Evolutionary conservation across 2,888 invertebrate species (phyloP).

Genomic region (Caenorhabditis sp.): DNA sequence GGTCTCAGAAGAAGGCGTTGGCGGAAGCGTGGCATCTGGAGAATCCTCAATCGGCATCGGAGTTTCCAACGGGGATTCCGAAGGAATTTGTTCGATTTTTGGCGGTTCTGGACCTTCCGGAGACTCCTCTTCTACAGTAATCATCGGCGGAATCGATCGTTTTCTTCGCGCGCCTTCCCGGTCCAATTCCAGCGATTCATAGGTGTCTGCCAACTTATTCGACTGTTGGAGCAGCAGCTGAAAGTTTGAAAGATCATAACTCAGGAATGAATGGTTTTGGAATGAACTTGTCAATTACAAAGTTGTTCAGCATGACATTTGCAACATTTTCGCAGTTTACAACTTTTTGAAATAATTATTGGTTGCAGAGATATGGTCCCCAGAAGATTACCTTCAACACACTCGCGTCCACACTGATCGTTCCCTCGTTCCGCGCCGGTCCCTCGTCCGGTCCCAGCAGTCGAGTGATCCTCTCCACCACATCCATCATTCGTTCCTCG

Average conservation of each 20-base stretch:
- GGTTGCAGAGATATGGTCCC: not conserved
- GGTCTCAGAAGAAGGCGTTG: no score
- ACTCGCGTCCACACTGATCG: slow-evolving; percentile 26
- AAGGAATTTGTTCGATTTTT: not conserved
- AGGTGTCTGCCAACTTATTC: not conserved
- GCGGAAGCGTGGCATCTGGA: no score
- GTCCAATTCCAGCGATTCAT: not conserved
- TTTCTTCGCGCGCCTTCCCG: slow-evolving; percentile 2
- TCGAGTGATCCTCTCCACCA: slow-evolving; percentile 1
- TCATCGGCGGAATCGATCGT: slow-evolving; percentile 21
- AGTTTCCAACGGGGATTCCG: not conserved
- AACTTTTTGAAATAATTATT: no score
- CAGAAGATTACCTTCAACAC: slow-evolving; percentile 10
- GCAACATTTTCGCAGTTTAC: no score
- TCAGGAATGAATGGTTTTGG: no score
- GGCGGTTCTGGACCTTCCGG: not conserved
- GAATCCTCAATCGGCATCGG: not conserved
- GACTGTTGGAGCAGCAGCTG: slow-evolving; percentile 23
- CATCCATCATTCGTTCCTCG: slow-evolving; percentile 20
- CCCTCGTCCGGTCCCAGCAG: slow-evolving; percentile 3
- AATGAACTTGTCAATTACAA: no score
- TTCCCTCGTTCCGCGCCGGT: slow-evolving; percentile 8
- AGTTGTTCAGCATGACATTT: no score
- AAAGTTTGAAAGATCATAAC: not conserved
- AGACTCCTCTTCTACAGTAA: slow-evolving; percentile 4